Base-by-base conservation (phyloP, 1,140 invertebrate species). In the Eufriesea mexicana region DNA sequence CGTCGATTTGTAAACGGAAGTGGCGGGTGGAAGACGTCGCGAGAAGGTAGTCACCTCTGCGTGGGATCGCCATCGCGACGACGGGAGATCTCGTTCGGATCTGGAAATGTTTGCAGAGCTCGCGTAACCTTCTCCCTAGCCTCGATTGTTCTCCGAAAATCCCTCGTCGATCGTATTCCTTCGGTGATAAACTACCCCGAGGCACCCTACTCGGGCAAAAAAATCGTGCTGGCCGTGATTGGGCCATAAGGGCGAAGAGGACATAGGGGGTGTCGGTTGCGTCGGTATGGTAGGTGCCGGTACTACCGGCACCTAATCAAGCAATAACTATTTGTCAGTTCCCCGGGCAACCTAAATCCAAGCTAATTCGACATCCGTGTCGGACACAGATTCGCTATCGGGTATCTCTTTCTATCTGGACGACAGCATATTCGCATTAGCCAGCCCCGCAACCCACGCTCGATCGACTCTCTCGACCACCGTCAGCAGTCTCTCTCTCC, bases 311-410 rank as follows among this genome's bases (percentile, higher is more conserved):
- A 94, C 92, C 93, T 94, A 94, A 94, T 94, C 94, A 94, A 94
- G 94, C 93, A 94, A 94, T 94, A 94, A 94, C 93, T 94, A 94
- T 94, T 94, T 94, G 94, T 94, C 94, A 94, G 93, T 93, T 93
- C 91, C 92, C 92, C 91, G 91, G 92, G 93, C 93, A 94, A 94
- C 92, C 94, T 94, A 94, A 94, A 94, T 94, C 92, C 94, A 93
- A 94, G 94, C 94, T 94, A 94, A 94, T 94, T 94, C 93, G 94
- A 94, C 93, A 94, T 94, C 94, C 93, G 92, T 94, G 94, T 94
- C 93, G 93, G 91, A 94, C 94, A 94, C 93, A 93, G 93, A 94
- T 94, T 94, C 91, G 91, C 93, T 94, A 94, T 94, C 94, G 91
- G 90, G 89, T 94, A 94, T 94, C 94, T 94, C 93, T 94, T 94